Percentiles rank a stretch among this genome's conserved stretches.
phyloP scores from a whole-genome alignment of 2,888 invertebrate species.

The Sceliomorpha sp. region DNA sequence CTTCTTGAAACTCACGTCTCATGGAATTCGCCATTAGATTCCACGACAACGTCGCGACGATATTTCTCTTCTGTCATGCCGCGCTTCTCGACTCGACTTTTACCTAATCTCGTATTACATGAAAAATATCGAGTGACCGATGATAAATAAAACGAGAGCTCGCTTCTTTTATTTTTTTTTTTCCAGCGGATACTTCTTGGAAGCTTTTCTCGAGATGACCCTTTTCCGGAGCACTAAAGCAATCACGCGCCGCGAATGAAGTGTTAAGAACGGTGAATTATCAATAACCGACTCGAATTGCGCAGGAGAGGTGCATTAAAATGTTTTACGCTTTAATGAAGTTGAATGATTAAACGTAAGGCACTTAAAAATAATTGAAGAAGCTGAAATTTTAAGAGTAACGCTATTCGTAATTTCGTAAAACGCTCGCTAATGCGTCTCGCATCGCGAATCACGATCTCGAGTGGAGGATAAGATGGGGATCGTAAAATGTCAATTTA shows the following conservation, averaged over 20 bases:
- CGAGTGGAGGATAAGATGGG: too few species aligned
- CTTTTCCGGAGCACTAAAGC: not conserved
- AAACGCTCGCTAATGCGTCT: not conserved
- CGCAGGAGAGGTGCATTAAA: too few species aligned
- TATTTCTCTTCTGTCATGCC: slow-evolving; percentile 52
- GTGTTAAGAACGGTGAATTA: too few species aligned
- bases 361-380: not conserved
- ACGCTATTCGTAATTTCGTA: not conserved
- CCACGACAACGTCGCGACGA: slow-evolving; percentile 51
- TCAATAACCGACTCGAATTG: too few species aligned
- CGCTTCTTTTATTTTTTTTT: too few species aligned
- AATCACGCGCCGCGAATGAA: not conserved
- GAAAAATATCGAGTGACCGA: slow-evolving; percentile 51
- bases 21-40: slow-evolving; percentile 54
- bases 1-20: slow-evolving; percentile 46
- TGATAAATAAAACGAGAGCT: slow-evolving; percentile 36
- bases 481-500: slow-evolving; percentile 4
- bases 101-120: slow-evolving; percentile 50
- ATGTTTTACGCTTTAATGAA: not conserved
- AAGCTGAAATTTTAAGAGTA: not conserved
- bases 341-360: not conserved
- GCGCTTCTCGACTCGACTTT: slow-evolving; percentile 49
- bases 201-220: slow-evolving; percentile 11
- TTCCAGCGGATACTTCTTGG: slow-evolving; percentile 4
- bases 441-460: too few species aligned